Evolutionary conservation across 1,140 invertebrate genomes (phyloP).

Genomic region (Leptinotarsa defecta): DNA sequence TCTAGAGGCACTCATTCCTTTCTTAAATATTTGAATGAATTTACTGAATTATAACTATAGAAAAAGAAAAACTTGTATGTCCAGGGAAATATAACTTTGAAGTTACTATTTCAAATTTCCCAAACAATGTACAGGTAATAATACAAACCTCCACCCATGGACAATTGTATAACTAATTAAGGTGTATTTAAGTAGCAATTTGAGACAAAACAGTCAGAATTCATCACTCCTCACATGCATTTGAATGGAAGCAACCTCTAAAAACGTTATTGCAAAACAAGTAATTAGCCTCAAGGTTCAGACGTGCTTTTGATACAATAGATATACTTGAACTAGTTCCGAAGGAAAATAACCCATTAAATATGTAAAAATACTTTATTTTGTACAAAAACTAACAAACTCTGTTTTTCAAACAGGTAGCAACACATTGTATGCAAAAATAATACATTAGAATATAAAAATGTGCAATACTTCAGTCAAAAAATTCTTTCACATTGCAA

Average conservation of each 20-base stretch:
- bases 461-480: neutral
- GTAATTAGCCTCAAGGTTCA: slow-evolving; percentile 34
- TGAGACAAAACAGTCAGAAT: slow-evolving; percentile 9
- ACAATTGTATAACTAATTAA: too few relatives aligned
- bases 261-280: slow-evolving; percentile 15
- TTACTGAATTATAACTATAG: too few relatives aligned
- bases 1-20: too few relatives aligned
- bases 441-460: slow-evolving; percentile 15
- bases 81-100: too few relatives aligned
- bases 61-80: too few relatives aligned
- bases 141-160: too few relatives aligned
- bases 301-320: slow-evolving; percentile 29
- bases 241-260: slow-evolving; percentile 8
- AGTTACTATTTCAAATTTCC: too few relatives aligned
- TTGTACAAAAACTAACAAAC: slow-evolving; percentile 25
- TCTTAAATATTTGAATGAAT: too few relatives aligned
- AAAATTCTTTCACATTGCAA: too few relatives aligned
- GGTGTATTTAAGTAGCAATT: neutral
- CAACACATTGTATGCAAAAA: slow-evolving; percentile 11
- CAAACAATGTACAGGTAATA: too few relatives aligned
- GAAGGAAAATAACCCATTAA: slow-evolving; percentile 11
- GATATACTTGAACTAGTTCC: slow-evolving; percentile 39
- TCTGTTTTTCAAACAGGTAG: slow-evolving; percentile 22
- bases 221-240: slow-evolving; percentile 3
- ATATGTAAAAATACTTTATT: slow-evolving; percentile 28